These are phyloP conservation scores for Nothobranchius kuhntae DNA, from an alignment of 2,113 vertebrate species.

Conservation along the genomic window DNA sequence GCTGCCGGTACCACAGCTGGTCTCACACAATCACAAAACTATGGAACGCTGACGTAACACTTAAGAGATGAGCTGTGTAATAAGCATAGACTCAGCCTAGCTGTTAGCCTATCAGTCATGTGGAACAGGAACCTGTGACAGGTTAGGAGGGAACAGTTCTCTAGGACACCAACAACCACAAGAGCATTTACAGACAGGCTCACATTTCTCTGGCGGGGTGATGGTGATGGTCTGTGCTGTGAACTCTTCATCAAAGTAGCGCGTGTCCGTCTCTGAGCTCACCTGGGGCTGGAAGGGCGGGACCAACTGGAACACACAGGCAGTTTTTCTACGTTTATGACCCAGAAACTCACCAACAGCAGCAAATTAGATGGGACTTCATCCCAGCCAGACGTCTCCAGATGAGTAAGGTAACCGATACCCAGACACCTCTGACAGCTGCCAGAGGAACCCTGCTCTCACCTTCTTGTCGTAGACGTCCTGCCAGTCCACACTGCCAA, in stretches of 20 bases:
- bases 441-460: constrained; percentile 44
- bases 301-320: constrained; percentile 63
- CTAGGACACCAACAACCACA: too few relatives aligned
- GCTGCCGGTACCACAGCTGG: too few relatives aligned
- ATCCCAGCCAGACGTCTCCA: constrained; percentile 31
- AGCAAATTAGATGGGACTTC: not conserved
- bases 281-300: constrained; percentile 81
- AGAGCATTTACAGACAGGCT: not conserved
- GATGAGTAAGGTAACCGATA: constrained; percentile 46
- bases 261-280: constrained; percentile 79
- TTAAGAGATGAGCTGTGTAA: too few relatives aligned
- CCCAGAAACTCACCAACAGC: not conserved
- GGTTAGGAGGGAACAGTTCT: too few relatives aligned
- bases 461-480: constrained; percentile 98
- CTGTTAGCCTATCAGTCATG: too few relatives aligned
- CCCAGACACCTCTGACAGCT: constrained; percentile 47
- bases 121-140: too few relatives aligned
- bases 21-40: too few relatives aligned
- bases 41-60: too few relatives aligned
- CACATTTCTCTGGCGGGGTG: constrained; percentile 80
- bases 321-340: not conserved
- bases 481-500: constrained; percentile 92
- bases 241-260: constrained; percentile 84
- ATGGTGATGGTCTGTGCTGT: constrained; percentile 84
- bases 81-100: too few relatives aligned